phyloP scores from a whole-genome alignment of 2,888 invertebrate genomes.

The Lasioglossum zephyrum region DNA sequence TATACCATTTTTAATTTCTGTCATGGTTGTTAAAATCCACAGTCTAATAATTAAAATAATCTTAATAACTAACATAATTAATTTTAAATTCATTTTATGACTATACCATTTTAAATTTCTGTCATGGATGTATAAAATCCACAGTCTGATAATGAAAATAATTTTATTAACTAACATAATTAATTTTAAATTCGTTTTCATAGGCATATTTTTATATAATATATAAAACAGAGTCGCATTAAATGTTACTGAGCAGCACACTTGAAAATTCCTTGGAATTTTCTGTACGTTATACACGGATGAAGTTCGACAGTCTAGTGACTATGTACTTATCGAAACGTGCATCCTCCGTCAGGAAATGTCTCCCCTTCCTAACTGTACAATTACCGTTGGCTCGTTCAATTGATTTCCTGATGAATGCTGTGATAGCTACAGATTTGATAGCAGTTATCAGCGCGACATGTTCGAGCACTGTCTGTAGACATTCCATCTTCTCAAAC shows the following conservation, averaged over 20 bases:
- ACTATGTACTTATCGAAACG: neutral
- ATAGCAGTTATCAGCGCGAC: neutral
- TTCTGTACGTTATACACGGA: neutral
- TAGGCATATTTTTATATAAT: too few relatives aligned
- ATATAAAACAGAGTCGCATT: too few relatives aligned
- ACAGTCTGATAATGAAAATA: too few relatives aligned
- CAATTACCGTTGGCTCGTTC: neutral
- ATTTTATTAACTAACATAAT: too few relatives aligned
- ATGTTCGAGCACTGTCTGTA: neutral
- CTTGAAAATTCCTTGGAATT: neutral
- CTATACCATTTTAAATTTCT: too few relatives aligned
- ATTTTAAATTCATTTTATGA: too few relatives aligned
- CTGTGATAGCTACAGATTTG: neutral
- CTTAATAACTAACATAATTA: too few relatives aligned
- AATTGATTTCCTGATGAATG: neutral
- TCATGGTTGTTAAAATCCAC: too few relatives aligned
- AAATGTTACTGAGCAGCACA: neutral
- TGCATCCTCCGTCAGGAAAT: neutral
- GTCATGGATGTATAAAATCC: too few relatives aligned
- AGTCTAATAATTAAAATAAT: too few relatives aligned
- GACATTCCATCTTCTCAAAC: neutral
- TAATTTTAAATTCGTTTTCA: too few relatives aligned
- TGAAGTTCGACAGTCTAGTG: neutral
- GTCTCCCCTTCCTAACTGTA: neutral
- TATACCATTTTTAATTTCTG: too few relatives aligned